Evolutionary conservation across 2,888 invertebrate species (phyloP).

Genomic region (Sericinus montela): DNA sequence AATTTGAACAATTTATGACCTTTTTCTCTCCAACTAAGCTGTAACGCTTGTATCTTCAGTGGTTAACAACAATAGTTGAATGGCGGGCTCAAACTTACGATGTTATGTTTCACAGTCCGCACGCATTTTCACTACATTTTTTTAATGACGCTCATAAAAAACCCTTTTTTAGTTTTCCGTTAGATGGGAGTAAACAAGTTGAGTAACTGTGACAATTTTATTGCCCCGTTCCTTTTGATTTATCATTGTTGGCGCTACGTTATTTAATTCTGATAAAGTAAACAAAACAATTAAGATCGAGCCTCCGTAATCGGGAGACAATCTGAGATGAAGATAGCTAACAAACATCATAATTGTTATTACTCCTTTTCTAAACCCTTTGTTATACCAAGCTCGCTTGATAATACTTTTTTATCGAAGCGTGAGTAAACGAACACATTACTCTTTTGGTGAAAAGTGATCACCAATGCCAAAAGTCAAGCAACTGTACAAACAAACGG

Average conservation of each 20-base stretch:
- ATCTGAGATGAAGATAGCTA: not conserved
- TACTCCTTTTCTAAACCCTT: too few species aligned
- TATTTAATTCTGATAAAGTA: not conserved
- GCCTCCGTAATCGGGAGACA: not conserved
- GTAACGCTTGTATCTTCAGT: too few species aligned
- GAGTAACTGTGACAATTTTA: not conserved
- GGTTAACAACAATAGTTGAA: too few species aligned
- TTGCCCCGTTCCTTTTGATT: not conserved
- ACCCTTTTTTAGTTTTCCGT: not conserved
- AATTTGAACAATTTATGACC: too few species aligned
- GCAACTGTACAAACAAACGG: too few species aligned
- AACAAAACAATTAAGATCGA: not conserved
- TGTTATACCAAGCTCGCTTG: too few species aligned
- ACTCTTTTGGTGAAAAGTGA: too few species aligned
- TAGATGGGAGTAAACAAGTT: not conserved
- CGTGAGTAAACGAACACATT: too few species aligned
- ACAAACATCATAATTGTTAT: not conserved
- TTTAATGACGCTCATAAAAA: not conserved
- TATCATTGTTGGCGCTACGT: not conserved
- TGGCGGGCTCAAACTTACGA: too few species aligned
- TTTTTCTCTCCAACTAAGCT: too few species aligned
- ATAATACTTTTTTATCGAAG: too few species aligned
- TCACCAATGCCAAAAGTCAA: too few species aligned
- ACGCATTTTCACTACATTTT: not conserved
- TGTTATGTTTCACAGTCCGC: accelerated